These are phyloP conservation scores for Oophaga pumilio DNA, from an alignment of 2,113 vertebrate species.

Conservation along the genomic window DNA sequence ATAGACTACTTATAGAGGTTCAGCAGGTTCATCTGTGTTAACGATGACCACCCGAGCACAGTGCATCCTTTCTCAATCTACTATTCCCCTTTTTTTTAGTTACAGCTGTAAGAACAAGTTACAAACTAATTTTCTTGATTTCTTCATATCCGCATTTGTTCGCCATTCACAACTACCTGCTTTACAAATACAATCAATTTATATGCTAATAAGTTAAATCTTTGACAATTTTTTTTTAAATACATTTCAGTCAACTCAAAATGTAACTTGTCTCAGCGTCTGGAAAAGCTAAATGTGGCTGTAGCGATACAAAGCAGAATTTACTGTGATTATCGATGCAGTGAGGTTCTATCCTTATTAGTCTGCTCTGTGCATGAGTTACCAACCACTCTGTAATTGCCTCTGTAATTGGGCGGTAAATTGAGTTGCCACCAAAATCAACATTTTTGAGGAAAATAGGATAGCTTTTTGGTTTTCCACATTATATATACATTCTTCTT, in stretches of 20 bases:
- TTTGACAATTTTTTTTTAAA: not conserved
- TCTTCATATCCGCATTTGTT: not conserved
- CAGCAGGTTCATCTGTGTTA: too few species aligned
- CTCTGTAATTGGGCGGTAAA: too few species aligned
- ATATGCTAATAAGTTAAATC: slow-evolving; percentile 50
- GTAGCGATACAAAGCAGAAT: slow-evolving; percentile 22
- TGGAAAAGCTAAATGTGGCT: not conserved
- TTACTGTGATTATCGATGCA: slow-evolving; percentile 15
- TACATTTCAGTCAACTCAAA: not conserved
- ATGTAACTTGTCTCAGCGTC: slow-evolving; percentile 1
- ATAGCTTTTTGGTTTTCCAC: not conserved
- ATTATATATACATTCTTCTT: not conserved
- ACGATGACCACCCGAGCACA: too few species aligned
- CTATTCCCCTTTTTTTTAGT: too few species aligned
- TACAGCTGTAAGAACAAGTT: too few species aligned
- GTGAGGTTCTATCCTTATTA: not conserved
- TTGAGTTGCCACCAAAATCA: too few species aligned
- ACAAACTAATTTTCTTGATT: too few species aligned
- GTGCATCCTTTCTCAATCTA: too few species aligned
- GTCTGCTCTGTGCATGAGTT: too few species aligned
- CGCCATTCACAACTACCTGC: slow-evolving; percentile 6
- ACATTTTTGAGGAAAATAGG: not conserved
- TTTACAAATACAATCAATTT: slow-evolving; percentile 55
- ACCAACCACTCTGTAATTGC: too few species aligned
- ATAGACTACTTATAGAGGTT: too few species aligned